phyloP scores from a whole-genome alignment of 2,113 vertebrate species.

The Lucifuga dentata region DNA sequence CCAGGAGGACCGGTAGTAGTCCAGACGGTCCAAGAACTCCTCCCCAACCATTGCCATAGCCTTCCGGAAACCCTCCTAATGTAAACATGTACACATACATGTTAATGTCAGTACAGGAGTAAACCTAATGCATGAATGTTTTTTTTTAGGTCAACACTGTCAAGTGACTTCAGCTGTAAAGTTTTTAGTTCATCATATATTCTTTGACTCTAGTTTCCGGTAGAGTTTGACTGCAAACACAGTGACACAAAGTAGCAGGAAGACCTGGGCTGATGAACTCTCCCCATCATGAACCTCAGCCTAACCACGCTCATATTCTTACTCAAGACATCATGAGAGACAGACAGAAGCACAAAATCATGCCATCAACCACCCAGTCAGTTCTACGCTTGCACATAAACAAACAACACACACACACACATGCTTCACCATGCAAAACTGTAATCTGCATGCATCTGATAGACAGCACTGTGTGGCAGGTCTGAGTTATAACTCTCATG shows the following conservation, averaged over 20 bases:
- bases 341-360: too few relatives aligned
- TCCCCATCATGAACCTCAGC: background rate
- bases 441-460: slow-evolving; percentile 22
- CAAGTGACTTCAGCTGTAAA: too few relatives aligned
- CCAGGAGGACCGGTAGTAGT: slow-evolving; percentile 89
- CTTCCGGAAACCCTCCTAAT: slow-evolving; percentile 87
- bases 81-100: background rate
- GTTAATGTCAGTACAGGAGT: background rate
- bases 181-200: too few relatives aligned
- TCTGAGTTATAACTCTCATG: slow-evolving; percentile 8
- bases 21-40: slow-evolving; percentile 90
- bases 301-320: background rate
- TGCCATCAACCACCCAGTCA: too few relatives aligned
- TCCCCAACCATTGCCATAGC: slow-evolving; percentile 88
- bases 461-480: background rate
- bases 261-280: slow-evolving; percentile 8
- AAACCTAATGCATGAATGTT: too few relatives aligned
- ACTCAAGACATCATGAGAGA: too few relatives aligned
- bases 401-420: background rate
- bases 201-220: background rate
- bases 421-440: background rate
- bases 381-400: too few relatives aligned
- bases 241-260: too few relatives aligned
- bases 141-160: too few relatives aligned
- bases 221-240: slow-evolving; percentile 6